Base-by-base conservation (phyloP, 2,888 invertebrate genomes). In the Zelleria hepariella region DNA sequence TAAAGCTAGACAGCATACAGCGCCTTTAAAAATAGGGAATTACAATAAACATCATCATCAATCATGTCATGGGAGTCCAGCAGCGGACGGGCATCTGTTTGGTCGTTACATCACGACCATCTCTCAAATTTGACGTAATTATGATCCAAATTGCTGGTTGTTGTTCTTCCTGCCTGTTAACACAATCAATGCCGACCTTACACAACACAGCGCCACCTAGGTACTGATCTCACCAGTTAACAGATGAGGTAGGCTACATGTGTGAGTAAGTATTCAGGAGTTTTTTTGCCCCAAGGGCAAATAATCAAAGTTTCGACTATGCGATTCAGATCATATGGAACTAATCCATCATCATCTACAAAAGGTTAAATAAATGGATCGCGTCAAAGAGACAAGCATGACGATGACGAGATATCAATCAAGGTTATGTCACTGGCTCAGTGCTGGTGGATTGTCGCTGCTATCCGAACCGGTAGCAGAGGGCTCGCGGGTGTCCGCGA, bases 51-150 rank as follows among this genome's bases (percentile, higher is more conserved):
- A 23, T 42, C 21, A 21, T 51, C 51, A 51, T 51, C 51, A 51
- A 51, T 51, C 51, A 51, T 51, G 51, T 51, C 51, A 21, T n/a
- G n/a, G n/a, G 32, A 42, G 32, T 20, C 51, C 21, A 4, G 21
- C 23, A 51, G 51, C 24, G 49, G 54, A 23, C 18, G 23, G 57
- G 26, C 58, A 23, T 65, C 67, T 71, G 70, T 67, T 68, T 68
- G 67, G 58, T 59, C 60, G 64, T 58, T 62, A 68, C 66, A 70
- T 68, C 66, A 67, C 66, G 66, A 64, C 67, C 69, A 63, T 68
- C 68, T 60, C 64, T 68, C 68, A 72, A 77, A 75, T 78, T 75
- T 71, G 70, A 68, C 70, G 68, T 70, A 75, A 77, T 74, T 75
- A 74, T 73, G 68, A 67, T 71, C 70, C 69, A 71, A 75, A 73